Evolutionary conservation across 2,797 vertebrate species (phyloP), one percentile per base, ranked within the genome.

Genomic region (Onychomys leucogaster): DNA sequence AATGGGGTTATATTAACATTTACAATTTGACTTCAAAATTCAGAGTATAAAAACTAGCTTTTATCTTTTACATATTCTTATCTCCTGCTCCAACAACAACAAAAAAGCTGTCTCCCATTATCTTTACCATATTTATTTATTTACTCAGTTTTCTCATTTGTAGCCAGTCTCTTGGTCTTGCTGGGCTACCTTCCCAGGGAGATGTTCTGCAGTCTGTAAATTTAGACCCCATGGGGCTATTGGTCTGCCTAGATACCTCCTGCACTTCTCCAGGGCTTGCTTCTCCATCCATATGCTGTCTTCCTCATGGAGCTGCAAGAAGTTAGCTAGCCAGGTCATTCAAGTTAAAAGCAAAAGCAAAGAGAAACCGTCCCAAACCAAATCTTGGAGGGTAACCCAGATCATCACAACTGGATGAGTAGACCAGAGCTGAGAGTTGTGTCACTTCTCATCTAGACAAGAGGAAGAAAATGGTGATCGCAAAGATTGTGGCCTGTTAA

Each of bases 51-150:
- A 12, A 88, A 71, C 21, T 77, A 25, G 34, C 32, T 63, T 96
- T 90, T 78, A 1, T 13, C 27, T n/a, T 94, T 96, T 85, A 52
- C 5, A 1, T 94, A 46, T 94, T 95, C 95, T 84, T 78, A 46
- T 75, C 2, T 75, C 3, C n/a, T 89, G 81, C 34, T 71, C 41
- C 73, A 93, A 55, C 12, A 75, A 16, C 49, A 52, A 52, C 49
- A 86, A 95, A 73, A 80, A 95, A 63, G 87, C 65, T 94, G 52
- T 80, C 52, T 94, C n/a, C 57, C 6, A 14, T 71, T 94, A 41
- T 96, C 59, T 63, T 82, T 55, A 94, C 12, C 11, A 52, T 81
- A 75, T 61, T 59, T 80, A 80, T 83, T 83, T 88, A 73, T 94
- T 90, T 73, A 61, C 21, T 92, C 49, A 81, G 0, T 91, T 89